phyloP scores from a whole-genome alignment of 1,140 invertebrate species.

The Diachasmimorpha longicaudata region DNA sequence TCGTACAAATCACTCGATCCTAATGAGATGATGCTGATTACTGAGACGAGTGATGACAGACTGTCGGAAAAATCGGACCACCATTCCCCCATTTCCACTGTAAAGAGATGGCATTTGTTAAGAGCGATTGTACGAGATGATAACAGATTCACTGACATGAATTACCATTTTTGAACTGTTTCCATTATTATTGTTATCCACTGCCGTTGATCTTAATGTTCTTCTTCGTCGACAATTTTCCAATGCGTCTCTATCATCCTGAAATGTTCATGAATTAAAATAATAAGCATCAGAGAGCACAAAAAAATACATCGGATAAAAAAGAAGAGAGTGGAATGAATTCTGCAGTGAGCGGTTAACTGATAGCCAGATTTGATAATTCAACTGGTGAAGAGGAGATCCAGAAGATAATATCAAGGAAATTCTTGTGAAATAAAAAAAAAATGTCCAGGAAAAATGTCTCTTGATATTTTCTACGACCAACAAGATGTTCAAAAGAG shows the following conservation, averaged over 20 bases:
- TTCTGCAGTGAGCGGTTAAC: not conserved
- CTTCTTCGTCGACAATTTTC: not conserved
- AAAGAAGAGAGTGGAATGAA: not conserved
- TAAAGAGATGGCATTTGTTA: not conserved
- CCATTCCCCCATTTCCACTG: not conserved
- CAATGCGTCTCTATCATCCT: not conserved
- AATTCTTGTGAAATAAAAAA: no score
- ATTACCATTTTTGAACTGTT: not conserved
- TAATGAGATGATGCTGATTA: not conserved
- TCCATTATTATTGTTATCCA: not conserved
- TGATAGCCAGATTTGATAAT: not conserved
- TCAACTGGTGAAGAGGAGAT: no score
- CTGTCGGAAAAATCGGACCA: not conserved
- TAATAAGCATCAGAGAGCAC: not conserved
- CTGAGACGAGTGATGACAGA: not conserved
- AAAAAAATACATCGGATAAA: not conserved
- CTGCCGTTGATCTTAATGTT: not conserved
- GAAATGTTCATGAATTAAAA: not conserved
- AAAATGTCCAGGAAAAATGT: no score
- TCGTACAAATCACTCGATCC: not conserved
- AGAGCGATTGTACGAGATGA: not conserved
- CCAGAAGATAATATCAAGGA: not conserved
- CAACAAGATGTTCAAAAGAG: no score
- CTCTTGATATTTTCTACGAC: no score
- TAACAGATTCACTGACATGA: not conserved